These are phyloP conservation scores for Dendrolimus kikuchii DNA, from an alignment of 1,140 invertebrate genomes.

Conservation along the genomic window DNA sequence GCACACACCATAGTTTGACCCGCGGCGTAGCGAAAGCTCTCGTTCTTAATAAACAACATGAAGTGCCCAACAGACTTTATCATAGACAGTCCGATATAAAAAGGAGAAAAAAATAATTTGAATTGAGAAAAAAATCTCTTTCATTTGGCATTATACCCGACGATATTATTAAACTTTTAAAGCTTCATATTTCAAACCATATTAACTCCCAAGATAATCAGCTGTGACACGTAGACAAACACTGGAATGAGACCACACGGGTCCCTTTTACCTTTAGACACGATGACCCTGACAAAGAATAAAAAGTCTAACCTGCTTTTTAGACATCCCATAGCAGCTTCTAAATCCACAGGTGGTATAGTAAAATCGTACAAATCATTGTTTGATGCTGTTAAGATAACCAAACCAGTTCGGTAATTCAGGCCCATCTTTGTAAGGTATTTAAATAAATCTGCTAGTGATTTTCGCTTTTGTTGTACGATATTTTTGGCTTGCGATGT, in stretches of 20 bases:
- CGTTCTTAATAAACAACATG: no score
- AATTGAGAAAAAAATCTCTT: no score
- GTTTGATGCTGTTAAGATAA: slow-evolving; percentile 52
- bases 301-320: slow-evolving; percentile 53
- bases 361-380: slow-evolving; percentile 68
- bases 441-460: slow-evolving; percentile 89
- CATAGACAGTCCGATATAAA: no score
- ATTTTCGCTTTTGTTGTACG: slow-evolving; percentile 87
- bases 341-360: slow-evolving; percentile 76
- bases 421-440: slow-evolving; percentile 80
- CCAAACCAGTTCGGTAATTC: slow-evolving; percentile 84
- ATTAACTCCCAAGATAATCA: no score
- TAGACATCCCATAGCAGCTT: slow-evolving; percentile 64
- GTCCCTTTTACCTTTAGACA: not conserved
- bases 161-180: no score
- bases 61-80: no score
- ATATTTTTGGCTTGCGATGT: slow-evolving; percentile 86
- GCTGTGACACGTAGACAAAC: no score
- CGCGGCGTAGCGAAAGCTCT: no score
- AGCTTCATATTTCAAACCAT: no score
- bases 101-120: no score
- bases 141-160: no score
- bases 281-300: not conserved
- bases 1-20: no score
- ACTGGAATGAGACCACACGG: not conserved